Evolutionary conservation across 2,113 vertebrate genomes (phyloP).

Genomic region (Tyto alba): DNA sequence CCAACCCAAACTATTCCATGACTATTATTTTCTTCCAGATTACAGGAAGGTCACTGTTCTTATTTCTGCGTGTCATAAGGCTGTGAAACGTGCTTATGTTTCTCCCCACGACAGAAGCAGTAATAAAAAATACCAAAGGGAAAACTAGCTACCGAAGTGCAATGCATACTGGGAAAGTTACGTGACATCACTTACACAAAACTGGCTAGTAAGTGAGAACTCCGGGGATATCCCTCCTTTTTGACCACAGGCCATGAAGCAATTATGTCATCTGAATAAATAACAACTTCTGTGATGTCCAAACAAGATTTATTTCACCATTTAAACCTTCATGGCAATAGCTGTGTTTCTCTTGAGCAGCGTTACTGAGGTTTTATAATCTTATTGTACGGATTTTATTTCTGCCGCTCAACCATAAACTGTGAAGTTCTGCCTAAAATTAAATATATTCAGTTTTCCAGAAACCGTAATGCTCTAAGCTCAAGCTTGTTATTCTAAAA

Average conservation of each 20-base stretch:
- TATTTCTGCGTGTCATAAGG: not conserved
- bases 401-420: not conserved
- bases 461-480: not conserved
- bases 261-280: not conserved
- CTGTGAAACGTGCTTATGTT: not conserved
- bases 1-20: not conserved
- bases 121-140: not conserved
- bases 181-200: not conserved
- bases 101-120: not conserved
- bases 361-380: not conserved
- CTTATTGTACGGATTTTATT: not conserved
- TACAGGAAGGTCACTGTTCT: not conserved
- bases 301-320: not conserved
- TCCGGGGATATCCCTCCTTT: not conserved
- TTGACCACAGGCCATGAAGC: not conserved
- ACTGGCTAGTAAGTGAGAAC: too few species aligned
- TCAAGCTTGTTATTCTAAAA: not conserved
- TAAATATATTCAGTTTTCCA: not conserved
- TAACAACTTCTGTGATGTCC: fast-evolving
- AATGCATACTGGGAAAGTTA: not conserved
- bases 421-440: not conserved
- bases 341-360: not conserved
- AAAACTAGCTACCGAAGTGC: not conserved
- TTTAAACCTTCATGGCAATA: too few species aligned
- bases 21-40: not conserved